Percentiles rank a stretch among this genome's conserved stretches.
Conservation (phyloP, 2,888 invertebrate species). For the Agrilus mali region DNA sequence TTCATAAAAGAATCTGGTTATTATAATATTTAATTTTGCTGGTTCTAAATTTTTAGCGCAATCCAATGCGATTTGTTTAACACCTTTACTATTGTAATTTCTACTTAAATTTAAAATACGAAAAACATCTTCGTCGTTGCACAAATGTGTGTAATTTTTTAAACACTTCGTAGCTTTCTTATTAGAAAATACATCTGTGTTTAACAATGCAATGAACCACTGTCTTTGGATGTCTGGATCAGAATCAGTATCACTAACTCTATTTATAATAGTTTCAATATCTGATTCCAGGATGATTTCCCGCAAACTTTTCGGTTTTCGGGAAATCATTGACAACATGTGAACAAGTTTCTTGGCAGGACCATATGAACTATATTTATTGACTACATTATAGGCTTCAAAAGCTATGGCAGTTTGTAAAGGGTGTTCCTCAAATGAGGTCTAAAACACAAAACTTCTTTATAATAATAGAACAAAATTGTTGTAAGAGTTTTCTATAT, state of each 20-base stretch:
- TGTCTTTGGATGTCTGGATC: conserved; percentile 18
- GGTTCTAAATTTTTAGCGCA: conserved; percentile 21
- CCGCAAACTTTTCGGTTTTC: conserved; percentile 26
- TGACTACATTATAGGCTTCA: conserved; percentile 24
- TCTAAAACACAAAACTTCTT: not conserved
- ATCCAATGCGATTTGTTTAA: conserved; percentile 21
- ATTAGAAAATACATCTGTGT: conserved; percentile 21
- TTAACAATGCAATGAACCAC: conserved; percentile 28
- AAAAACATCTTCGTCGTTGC: conserved; percentile 20
- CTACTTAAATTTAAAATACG: conserved; percentile 18
- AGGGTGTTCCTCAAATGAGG: conserved; percentile 12
- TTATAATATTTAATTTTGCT: conserved; percentile 16
- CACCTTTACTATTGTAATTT: conserved; percentile 12
- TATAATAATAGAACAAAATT: not conserved
- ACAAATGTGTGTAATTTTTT: conserved; percentile 21
- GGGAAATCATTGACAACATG: conserved; percentile 24
- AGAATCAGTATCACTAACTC: conserved; percentile 21
- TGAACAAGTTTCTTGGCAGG: conserved; percentile 22
- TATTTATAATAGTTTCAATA: conserved; percentile 21
- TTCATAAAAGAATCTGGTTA: conserved; percentile 21
- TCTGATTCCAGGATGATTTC: conserved; percentile 25
- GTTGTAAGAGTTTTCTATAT: too few species aligned
- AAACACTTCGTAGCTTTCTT: conserved; percentile 21
- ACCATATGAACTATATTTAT: conserved; percentile 23
- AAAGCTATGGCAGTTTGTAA: conserved; percentile 24